Evolutionary conservation across 2,113 vertebrate genomes (phyloP), one percentile per base, ranked within the genome.

Genomic region (Coptodon rendalli): DNA sequence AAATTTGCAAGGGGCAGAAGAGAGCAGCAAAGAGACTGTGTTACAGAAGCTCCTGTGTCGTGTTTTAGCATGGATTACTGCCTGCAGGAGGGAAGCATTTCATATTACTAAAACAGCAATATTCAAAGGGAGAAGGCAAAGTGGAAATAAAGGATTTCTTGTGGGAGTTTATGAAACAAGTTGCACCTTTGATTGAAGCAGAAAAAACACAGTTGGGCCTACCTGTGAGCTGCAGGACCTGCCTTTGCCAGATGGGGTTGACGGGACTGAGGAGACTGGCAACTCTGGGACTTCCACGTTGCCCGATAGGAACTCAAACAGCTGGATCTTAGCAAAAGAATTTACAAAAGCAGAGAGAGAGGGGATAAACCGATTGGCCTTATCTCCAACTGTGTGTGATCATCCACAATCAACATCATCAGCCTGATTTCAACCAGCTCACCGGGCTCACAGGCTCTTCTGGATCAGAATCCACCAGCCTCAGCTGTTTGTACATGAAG

Each of bases 231-330:
- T 92, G 87, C 78, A 89, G 50, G 84, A 52, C 14, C 83, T 87
- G 80, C 45, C 54, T 80, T 80, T 89, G 43, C 81, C 87, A 34
- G 96, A 94, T 10, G 95, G 96, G 19, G 96, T 97, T 54, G 90
- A 87, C 0, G 95, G 95, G 66, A 92, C 81, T 13, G 59, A 84
- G 31, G 88, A 91, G 82, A 40, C 85, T 54, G 87, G 87, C 22
- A 91, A 83, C 66, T 92, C 94, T 10, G 83, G 71, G 83, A 29
- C 40, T 31, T 93, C 93, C 2, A 6, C 27, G 84, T 90, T 84
- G 2, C 97, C 97, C 53, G 85, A 94, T 76, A 99, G 95, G 95
- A 99, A 99, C 79, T 97, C 96, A 81, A 97, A 92, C 16, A 99
- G 91, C 24, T 97, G 95, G 88, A 92, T 94, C 99, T 99, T 91